These are phyloP conservation scores for Paramuricea clavata DNA, from an alignment of 92 coral and sea anemone genomes.

Conservation along the genomic window DNA sequence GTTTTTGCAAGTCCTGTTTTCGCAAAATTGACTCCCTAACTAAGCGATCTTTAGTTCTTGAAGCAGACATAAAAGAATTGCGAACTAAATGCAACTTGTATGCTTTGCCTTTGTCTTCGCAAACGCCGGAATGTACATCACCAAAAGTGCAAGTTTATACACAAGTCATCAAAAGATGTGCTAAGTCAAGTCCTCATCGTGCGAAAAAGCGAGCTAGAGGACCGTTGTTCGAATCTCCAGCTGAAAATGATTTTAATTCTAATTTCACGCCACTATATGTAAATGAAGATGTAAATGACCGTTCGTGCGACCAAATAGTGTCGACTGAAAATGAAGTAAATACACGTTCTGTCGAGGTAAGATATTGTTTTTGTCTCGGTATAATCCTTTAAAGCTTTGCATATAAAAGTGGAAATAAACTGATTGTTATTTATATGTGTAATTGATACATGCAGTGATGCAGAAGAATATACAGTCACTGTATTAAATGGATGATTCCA, in stretches of 20 bases:
- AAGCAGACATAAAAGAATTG: slow-evolving; percentile 17
- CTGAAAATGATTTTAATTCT: not conserved
- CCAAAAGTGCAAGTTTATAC: slow-evolving; percentile 13
- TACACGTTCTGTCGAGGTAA: not conserved
- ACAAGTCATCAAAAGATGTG: slow-evolving; percentile 36
- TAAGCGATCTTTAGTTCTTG: slow-evolving; percentile 23
- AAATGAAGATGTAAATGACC: not conserved
- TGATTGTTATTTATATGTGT: not conserved
- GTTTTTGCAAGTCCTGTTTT: slow-evolving; percentile 32
- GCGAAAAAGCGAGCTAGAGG: not conserved
- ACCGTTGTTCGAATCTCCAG: slow-evolving; percentile 23
- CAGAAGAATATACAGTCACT: too few species aligned
- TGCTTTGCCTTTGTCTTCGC: not conserved
- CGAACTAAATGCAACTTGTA: slow-evolving; percentile 18
- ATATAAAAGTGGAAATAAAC: not conserved
- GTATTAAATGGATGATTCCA: too few species aligned
- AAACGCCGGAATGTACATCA: slow-evolving; percentile 20
- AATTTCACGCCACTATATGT: not conserved
- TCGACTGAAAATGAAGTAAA: not conserved
- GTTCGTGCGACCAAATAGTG: not conserved
- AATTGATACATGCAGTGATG: too few species aligned
- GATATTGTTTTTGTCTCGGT: not conserved
- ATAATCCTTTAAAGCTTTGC: not conserved
- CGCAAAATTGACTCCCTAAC: slow-evolving; percentile 18
- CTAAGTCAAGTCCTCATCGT: slow-evolving; percentile 25